A percentile compares a stretch with the other conserved stretches of the same genome.
Conservation (phyloP, 2,113 vertebrate genomes). For the Barbus barbus region DNA sequence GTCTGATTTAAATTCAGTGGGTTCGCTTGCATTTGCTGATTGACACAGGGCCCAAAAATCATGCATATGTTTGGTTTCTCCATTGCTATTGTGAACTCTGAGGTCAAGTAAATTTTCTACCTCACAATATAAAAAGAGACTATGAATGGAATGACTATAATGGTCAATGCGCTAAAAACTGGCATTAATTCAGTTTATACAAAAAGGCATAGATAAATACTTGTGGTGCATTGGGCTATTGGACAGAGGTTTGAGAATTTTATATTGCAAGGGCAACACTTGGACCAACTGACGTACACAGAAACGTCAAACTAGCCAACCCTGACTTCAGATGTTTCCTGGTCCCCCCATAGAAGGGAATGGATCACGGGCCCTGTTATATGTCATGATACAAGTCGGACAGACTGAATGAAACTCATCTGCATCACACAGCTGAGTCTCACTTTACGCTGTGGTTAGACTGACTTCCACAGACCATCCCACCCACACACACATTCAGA, state of each 20-base stretch:
- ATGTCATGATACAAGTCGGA: neutral
- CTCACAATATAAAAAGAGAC: neutral
- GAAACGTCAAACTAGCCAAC: neutral
- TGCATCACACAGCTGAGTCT: slow-evolving; percentile 56
- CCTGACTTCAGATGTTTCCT: neutral
- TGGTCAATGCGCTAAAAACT: neutral
- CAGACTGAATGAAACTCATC: slow-evolving; percentile 47
- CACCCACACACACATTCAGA: slow-evolving; percentile 28
- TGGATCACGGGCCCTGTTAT: neutral
- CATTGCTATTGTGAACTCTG: neutral
- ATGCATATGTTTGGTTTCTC: neutral
- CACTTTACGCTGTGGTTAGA: neutral
- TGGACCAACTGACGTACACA: neutral
- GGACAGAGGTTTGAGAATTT: neutral
- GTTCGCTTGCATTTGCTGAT: neutral
- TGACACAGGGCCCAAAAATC: neutral
- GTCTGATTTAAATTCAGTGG: neutral
- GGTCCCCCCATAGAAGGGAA: neutral
- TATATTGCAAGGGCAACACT: neutral
- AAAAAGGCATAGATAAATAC: neutral
- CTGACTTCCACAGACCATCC: neutral
- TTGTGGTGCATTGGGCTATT: neutral
- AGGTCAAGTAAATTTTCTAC: neutral
- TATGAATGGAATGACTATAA: too few species aligned
- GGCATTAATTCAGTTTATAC: neutral